phyloP scores from a whole-genome alignment of 64 coral and sea anemone species.

The Anthopleura sola region DNA sequence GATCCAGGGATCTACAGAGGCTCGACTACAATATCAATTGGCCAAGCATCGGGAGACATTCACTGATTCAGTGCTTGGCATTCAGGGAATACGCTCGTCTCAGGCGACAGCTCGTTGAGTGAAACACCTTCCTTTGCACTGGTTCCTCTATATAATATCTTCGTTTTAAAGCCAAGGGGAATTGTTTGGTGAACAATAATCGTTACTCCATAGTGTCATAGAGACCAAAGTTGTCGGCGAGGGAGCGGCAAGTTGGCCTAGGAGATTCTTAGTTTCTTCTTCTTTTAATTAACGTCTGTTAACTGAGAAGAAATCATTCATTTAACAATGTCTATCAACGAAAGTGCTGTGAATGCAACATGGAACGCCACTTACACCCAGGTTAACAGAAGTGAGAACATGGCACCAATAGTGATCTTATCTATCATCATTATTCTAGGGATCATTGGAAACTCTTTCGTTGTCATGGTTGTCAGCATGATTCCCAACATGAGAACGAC shows the following conservation, averaged over 20 bases:
- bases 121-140: too few relatives aligned
- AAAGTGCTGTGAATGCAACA: not conserved
- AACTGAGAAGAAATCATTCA: not conserved
- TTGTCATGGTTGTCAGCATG: conserved; percentile 27
- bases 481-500: conserved; percentile 42
- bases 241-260: too few relatives aligned
- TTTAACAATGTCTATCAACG: not conserved
- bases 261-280: not conserved
- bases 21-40: not conserved
- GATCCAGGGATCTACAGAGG: not conserved
- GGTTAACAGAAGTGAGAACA: too few relatives aligned
- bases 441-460: conserved; percentile 45
- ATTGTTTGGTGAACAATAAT: too few relatives aligned
- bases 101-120: not conserved
- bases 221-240: not conserved
- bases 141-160: too few relatives aligned
- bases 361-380: not conserved
- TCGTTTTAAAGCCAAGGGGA: too few relatives aligned
- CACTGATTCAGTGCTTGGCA: too few relatives aligned
- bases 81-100: too few relatives aligned
- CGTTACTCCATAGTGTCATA: not conserved
- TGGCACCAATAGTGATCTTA: not conserved
- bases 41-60: too few relatives aligned
- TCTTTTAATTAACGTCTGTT: not conserved
- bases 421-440: conserved; percentile 30